Conservation (phyloP, 2,113 vertebrate species). For the Bos indicus region DNA sequence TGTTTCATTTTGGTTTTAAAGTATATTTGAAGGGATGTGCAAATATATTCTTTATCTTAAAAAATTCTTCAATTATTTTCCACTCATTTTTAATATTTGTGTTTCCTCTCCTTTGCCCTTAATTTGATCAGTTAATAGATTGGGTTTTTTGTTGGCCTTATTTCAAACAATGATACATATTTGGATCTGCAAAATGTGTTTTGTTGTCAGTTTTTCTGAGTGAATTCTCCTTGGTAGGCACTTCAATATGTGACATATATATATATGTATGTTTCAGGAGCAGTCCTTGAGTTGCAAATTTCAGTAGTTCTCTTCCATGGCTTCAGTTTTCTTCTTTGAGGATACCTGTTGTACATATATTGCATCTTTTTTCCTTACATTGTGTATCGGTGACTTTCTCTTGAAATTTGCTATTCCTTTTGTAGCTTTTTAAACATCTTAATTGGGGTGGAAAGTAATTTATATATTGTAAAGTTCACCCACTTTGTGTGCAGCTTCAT, state of each 20-base stretch:
- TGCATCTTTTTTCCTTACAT: not conserved
- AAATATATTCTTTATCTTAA: not conserved
- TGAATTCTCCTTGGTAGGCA: not conserved
- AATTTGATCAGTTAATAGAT: not conserved
- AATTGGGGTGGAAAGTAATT: not conserved
- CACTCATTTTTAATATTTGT: not conserved
- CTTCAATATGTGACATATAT: not conserved
- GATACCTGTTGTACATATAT: not conserved
- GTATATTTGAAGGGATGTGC: not conserved
- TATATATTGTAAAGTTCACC: not conserved
- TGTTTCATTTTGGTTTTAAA: not conserved
- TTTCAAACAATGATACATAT: not conserved
- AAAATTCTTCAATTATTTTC: not conserved
- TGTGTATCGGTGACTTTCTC: not conserved
- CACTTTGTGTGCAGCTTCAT: not conserved
- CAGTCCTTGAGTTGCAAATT: not conserved
- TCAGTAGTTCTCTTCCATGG: not conserved
- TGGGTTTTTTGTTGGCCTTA: not conserved
- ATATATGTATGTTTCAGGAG: not conserved
- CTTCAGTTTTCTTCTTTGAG: not conserved
- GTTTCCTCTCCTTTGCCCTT: not conserved
- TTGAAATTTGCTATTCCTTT: not conserved
- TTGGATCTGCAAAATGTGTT: not conserved
- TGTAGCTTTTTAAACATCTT: not conserved
- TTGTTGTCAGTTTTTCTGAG: not conserved